Percentiles rank a stretch among this genome's conserved stretches.
Conservation (phyloP, 2,113 vertebrate genomes). For the Nibea albiflora region DNA sequence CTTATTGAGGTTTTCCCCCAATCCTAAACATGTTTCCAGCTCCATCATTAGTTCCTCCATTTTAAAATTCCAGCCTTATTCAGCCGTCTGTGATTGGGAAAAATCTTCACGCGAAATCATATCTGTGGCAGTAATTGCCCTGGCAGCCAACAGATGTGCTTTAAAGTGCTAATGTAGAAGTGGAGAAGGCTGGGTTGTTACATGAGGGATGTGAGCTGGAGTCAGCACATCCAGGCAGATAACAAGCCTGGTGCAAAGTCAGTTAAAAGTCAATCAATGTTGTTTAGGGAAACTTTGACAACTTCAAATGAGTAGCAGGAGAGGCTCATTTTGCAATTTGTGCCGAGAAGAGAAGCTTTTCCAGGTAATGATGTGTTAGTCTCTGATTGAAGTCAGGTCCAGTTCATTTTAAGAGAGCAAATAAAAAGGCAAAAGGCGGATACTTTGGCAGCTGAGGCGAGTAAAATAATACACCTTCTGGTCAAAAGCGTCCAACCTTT, state of each 20-base stretch:
- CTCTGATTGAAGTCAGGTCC: conserved; percentile 34
- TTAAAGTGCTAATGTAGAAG: conserved; percentile 75
- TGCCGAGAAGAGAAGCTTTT: neutral
- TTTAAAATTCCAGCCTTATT: conserved; percentile 58
- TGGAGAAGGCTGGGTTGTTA: conserved; percentile 28
- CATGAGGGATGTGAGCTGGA: conserved; percentile 53
- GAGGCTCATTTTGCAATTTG: neutral
- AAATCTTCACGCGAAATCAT: conserved; percentile 56
- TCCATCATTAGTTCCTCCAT: conserved; percentile 44
- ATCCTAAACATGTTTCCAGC: conserved; percentile 13
- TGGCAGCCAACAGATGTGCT: conserved; percentile 71
- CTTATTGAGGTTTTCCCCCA: neutral
- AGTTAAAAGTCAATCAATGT: conserved; percentile 73
- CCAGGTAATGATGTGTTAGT: conserved; percentile 40
- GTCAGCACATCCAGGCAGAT: conserved; percentile 72
- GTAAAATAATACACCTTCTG: conserved; percentile 24
- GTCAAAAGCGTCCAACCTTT: conserved; percentile 15
- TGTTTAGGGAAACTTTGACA: conserved; percentile 64
- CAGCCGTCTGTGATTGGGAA: conserved; percentile 41
- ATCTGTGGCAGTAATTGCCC: conserved; percentile 69
- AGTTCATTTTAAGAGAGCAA: neutral
- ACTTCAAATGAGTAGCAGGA: conserved; percentile 53
- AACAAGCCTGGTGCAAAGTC: conserved; percentile 69
- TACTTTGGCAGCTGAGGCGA: conserved; percentile 7
- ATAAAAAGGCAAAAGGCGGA: neutral